Percentiles rank a stretch among this genome's conserved stretches.
phyloP scores from a whole-genome alignment of 2,888 invertebrate species.

The Cheilosia vernalis region DNA sequence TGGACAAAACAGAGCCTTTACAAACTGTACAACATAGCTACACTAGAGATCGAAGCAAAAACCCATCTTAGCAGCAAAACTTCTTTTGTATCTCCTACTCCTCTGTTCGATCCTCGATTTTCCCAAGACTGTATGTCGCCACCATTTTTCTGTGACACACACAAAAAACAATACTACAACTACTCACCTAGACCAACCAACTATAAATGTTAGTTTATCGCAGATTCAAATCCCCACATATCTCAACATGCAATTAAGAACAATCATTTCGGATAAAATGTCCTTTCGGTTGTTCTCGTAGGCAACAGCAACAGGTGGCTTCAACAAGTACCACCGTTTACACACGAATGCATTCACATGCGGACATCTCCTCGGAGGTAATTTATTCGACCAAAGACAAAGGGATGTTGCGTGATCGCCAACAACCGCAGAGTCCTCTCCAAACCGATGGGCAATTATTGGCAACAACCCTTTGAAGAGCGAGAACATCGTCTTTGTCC shows the following conservation, averaged over 20 bases:
- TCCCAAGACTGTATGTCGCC: conserved; percentile 64
- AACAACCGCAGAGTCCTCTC: conserved; percentile 51
- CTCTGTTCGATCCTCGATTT: not conserved
- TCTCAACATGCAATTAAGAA: conserved; percentile 70
- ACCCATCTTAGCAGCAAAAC: too few relatives aligned
- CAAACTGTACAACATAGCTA: too few relatives aligned
- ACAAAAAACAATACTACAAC: not conserved
- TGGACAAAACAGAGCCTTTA: too few relatives aligned
- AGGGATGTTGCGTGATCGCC: conserved; percentile 73
- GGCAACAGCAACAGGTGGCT: conserved; percentile 65
- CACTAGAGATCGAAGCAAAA: too few relatives aligned
- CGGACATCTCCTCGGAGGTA: conserved; percentile 30
- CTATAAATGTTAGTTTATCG: conserved; percentile 6
- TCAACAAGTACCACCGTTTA: conserved; percentile 19
- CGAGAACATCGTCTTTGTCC: conserved; percentile 51
- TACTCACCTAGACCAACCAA: not conserved
- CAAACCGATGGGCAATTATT: conserved; percentile 60
- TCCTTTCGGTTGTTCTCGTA: conserved; percentile 44
- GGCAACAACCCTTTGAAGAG: conserved; percentile 58
- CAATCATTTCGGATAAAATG: conserved; percentile 59
- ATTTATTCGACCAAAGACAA: conserved; percentile 73
- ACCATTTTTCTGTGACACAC: not conserved
- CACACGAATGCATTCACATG: conserved; percentile 27
- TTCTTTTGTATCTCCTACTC: not conserved
- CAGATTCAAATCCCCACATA: conserved; percentile 44